Evolutionary conservation across 2,888 invertebrate species (phyloP).

Genomic region (Ormyrus labotus): DNA sequence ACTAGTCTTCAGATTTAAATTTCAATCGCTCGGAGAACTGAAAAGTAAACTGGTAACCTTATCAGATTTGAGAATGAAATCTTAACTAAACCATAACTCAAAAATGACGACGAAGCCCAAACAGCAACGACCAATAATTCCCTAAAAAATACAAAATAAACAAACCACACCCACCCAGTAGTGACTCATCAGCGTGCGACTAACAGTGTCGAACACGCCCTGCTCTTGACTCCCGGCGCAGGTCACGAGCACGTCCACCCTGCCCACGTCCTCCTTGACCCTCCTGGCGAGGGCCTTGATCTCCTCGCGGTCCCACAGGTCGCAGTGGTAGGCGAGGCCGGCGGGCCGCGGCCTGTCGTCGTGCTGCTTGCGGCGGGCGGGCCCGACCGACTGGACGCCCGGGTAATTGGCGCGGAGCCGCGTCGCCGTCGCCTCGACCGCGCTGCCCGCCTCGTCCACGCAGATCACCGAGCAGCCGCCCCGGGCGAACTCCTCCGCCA

Average conservation of each 20-base stretch:
- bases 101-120: neutral
- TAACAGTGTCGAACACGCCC: conserved; percentile 67
- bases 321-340: conserved; percentile 65
- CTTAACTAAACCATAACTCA: too few species aligned
- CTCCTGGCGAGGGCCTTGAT: conserved; percentile 64
- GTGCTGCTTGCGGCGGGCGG: conserved; percentile 58
- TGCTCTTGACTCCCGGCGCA: conserved; percentile 64
- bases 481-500: conserved; percentile 69
- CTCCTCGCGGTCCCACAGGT: conserved; percentile 64
- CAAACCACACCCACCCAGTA: conserved; percentile 65
- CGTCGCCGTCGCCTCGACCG: conserved; percentile 59
- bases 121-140: too few species aligned
- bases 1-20: too few species aligned
- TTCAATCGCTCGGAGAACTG: too few species aligned
- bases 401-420: conserved; percentile 59
- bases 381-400: conserved; percentile 1
- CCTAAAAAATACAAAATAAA: neutral
- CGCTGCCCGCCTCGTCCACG: conserved; percentile 63
- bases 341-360: conserved; percentile 39
- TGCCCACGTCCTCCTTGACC: conserved; percentile 67
- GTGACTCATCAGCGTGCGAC: conserved; percentile 70
- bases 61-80: too few species aligned
- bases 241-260: conserved; percentile 69
- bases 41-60: too few species aligned
- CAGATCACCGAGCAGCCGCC: conserved; percentile 69